Evolutionary conservation across 2,113 vertebrate genomes (phyloP).

Genomic region (Pseudopodoces humilis): DNA sequence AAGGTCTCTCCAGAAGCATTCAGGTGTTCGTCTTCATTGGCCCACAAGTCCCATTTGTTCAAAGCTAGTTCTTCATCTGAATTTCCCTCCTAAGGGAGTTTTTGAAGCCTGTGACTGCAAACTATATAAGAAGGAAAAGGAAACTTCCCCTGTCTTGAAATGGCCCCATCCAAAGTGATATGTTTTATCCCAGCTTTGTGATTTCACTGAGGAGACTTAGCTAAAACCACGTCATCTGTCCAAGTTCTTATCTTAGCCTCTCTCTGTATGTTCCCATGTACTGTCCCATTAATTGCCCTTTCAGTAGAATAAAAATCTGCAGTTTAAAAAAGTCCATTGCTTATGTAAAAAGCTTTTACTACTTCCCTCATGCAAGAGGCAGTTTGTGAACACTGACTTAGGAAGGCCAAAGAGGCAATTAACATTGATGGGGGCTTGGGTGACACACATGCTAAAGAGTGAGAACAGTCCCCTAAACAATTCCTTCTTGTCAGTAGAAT

Average conservation of each 20-base stretch:
- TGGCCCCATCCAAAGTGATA: neutral
- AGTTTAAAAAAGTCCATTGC: neutral
- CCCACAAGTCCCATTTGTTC: neutral
- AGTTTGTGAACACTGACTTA: neutral
- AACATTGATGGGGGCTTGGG: neutral
- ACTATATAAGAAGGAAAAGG: neutral
- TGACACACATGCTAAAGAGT: neutral
- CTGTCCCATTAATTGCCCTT: neutral
- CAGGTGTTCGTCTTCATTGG: neutral
- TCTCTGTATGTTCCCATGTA: neutral
- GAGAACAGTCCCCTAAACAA: neutral
- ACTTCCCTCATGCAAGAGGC: neutral
- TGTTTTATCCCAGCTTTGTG: neutral
- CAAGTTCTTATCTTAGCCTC: neutral
- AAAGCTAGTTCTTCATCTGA: neutral
- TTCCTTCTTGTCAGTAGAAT: neutral
- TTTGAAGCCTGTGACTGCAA: neutral
- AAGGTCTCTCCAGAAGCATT: neutral
- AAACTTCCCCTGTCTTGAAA: neutral
- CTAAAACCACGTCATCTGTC: neutral
- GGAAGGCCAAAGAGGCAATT: neutral
- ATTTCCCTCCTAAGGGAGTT: neutral
- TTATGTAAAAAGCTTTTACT: neutral
- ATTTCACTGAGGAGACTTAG: neutral
- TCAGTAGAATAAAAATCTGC: neutral